phyloP scores from a whole-genome alignment of 2,113 vertebrate species.

The Rhynchomys soricoides region DNA sequence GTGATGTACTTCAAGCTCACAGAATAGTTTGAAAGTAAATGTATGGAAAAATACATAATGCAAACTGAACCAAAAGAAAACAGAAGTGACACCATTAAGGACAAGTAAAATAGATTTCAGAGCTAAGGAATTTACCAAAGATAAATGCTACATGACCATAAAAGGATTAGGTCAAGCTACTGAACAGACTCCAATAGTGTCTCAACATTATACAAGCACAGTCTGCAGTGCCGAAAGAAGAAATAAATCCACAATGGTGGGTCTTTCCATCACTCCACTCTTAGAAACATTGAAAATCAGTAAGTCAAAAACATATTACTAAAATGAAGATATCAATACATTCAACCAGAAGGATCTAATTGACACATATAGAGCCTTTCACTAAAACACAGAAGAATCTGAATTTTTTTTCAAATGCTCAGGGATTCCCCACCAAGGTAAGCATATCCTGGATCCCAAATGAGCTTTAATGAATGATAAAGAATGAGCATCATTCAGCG shows the following conservation, averaged over 20 bases:
- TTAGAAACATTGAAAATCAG: not conserved
- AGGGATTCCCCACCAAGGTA: not conserved
- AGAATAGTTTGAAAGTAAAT: conserved; percentile 15
- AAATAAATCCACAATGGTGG: not conserved
- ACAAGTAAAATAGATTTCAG: not conserved
- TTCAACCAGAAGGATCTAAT: not conserved
- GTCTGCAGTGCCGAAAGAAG: not conserved
- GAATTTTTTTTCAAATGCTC: not conserved
- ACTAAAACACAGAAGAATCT: not conserved
- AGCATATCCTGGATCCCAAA: not conserved
- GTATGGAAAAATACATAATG: not conserved
- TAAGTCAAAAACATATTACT: not conserved
- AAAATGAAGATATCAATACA: not conserved
- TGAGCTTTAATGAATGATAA: not conserved
- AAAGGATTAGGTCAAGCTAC: not conserved
- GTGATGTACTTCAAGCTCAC: not conserved
- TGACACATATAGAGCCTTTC: not conserved
- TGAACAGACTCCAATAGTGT: not conserved
- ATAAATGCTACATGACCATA: not conserved
- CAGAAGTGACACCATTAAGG: not conserved
- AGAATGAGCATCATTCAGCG: not conserved
- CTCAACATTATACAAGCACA: not conserved
- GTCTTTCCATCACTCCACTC: not conserved
- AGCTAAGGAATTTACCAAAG: not conserved
- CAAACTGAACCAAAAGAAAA: conserved; percentile 15